Base-by-base conservation (phyloP, 2,113 vertebrate genomes). In the Catharus bicknelli region DNA sequence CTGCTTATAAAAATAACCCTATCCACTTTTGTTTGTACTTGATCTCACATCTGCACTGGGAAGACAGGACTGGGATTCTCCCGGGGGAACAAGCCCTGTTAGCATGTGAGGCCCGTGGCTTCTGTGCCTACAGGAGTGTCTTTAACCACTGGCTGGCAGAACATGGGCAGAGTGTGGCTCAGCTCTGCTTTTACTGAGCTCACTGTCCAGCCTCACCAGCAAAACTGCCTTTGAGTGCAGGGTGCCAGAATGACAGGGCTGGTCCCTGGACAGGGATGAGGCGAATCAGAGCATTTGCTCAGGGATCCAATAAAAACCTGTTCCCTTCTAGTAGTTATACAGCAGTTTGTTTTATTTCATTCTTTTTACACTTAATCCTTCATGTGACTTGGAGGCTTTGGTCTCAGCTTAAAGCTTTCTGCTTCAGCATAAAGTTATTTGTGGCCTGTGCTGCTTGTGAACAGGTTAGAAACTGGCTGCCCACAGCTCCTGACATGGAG, bases 61-160 rank as follows among this genome's bases (percentile, higher is more conserved):
- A 79, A n/a, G 43, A 58, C 4, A 2, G 72, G 63, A 36, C 67
- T 76, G 70, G 45, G 36, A 36, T 88, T 88, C 34, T 90, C 40
- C 12, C 23, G 20, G 50, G 53, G 48, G 17, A 83, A 83, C 36
- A 47, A 36, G 26, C 48, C 32, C 29, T 63, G 38, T 40, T 51
- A 53, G n/a, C 0, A 0, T 9, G 2, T 5, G 9, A 42, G 3
- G 11, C 36, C 40, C 1, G 0, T 0, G 10, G 53, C 55, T 7
- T 4, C 36, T 63, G 68, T 57, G 45, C 23, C 38, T 29, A 10
- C 17, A 7, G 32, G 32, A 90, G 23, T 67, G 26, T 59, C 47
- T 74, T 16, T 67, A 61, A 29, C 45, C 55, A 36, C 25, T 62
- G 54, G 12, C 50, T 47, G 50, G 16, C 42, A 42, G 12, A 68